Evolutionary conservation across 2,888 invertebrate genomes (phyloP), one percentile per base, ranked within the genome.

Genomic region (Epinotia ramella): DNA sequence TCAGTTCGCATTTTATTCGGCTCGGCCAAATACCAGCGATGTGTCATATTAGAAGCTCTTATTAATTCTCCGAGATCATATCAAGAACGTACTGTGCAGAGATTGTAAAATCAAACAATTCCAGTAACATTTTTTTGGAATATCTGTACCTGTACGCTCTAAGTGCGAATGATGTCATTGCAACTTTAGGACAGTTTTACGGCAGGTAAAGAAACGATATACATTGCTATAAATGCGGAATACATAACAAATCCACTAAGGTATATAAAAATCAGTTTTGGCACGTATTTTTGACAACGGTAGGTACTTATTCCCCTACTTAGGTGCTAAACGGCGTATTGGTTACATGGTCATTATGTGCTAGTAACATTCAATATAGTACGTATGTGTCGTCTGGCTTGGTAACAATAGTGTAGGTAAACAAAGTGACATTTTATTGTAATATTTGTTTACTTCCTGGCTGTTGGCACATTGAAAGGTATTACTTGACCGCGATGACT

Each of bases 301-400:
- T 59, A 69, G 60, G 33, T 56, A 73, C 49, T 67, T 59, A 66
- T 73, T 46, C 44, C 53, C 75, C 62, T 76, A 60, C 66, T 66
- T 66, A 74, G 57, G 59, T 74, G 71, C 76, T 76, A 76, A 64
- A 46, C 76, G 72, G 72, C 57, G 78, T 83, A 86, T 82, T 83
- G 87, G 81, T 82, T 86, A 72, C 71, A 86, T 84, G 79, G 73
- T 83, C 81, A 68, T 82, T 83, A 85, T 80, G 62, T 72, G 66
- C 71, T 72, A 63, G 86, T 88, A 89, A 88, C 87, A 89, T 87
- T 84, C 83, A 88, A 83, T 87, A 84, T 81, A 83, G 87, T 89
- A 89, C 88, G 89, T 88, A 89, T 89, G 84, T 84, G 83, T 85
- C 40, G 44, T 60, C 62, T 59, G 59, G 69, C 44, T 28, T 69